These are phyloP conservation scores for Copsychus sechellarum DNA, from an alignment of 2,113 vertebrate genomes.

Conservation along the genomic window DNA sequence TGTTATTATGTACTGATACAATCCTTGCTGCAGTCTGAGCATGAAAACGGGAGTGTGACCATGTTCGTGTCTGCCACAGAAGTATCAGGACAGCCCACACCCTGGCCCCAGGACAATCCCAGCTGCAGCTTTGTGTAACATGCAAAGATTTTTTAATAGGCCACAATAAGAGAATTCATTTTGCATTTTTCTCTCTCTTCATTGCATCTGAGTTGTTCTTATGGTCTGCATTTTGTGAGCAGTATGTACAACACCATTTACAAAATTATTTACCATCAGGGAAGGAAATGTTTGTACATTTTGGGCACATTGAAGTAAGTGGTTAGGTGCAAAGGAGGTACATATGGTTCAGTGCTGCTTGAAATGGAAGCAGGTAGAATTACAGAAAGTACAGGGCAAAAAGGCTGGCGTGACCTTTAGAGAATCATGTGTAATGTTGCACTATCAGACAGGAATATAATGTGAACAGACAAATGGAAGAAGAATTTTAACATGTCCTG, in stretches of 20 bases:
- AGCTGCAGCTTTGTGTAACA: not conserved
- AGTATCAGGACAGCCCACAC: not conserved
- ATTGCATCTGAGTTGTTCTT: not conserved
- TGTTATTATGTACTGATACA: not conserved
- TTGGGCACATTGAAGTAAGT: not conserved
- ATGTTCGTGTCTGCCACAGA: not conserved
- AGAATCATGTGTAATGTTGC: not conserved
- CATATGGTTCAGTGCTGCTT: not conserved
- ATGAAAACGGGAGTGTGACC: not conserved
- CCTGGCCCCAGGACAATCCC: fast-evolving
- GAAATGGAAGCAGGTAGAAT: not conserved
- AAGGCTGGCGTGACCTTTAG: not conserved
- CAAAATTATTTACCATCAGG: not conserved
- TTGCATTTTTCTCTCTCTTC: not conserved
- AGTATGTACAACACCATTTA: not conserved
- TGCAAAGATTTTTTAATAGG: not conserved
- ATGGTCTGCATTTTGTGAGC: not conserved
- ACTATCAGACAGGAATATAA: not conserved
- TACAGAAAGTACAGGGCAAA: not conserved
- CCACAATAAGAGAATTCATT: not conserved
- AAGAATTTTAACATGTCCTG: not conserved
- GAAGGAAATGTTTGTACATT: not conserved
- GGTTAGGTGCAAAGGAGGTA: not conserved
- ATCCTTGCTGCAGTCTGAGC: not conserved
- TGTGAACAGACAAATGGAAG: not conserved